phyloP scores from a whole-genome alignment of 1,140 invertebrate species.

The Micrasema minimum region DNA sequence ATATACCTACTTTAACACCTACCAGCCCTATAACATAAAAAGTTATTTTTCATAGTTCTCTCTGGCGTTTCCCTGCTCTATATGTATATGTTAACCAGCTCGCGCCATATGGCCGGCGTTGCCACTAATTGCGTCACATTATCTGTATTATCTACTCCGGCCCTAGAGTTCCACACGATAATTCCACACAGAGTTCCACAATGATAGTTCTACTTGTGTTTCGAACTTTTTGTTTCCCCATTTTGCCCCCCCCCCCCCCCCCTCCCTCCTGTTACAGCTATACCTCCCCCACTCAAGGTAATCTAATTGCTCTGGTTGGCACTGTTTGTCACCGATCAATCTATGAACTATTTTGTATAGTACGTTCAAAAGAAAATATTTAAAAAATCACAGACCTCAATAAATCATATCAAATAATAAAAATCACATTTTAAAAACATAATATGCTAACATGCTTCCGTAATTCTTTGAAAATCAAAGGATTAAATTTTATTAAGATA shows the following conservation, averaged over 20 bases:
- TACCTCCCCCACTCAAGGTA: constrained; percentile 42
- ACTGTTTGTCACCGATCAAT: constrained; percentile 52
- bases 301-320: constrained; percentile 50
- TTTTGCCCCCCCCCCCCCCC: neutral
- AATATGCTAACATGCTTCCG: no score
- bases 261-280: neutral
- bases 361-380: neutral
- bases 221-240: constrained; percentile 36
- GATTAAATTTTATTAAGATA: no score
- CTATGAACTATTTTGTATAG: constrained; percentile 24
- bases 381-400: no score
- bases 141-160: constrained; percentile 40
- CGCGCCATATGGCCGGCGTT: constrained; percentile 47
- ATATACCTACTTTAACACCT: no score
- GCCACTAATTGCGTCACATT: constrained; percentile 48
- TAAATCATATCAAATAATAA: no score
- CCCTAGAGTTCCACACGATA: constrained; percentile 13
- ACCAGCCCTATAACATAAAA: no score
- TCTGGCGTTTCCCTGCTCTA: neutral
- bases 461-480: no score
- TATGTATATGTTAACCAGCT: constrained; percentile 3
- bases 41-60: no score
- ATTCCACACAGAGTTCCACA: constrained; percentile 20
- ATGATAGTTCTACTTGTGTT: constrained; percentile 35
- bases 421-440: no score